phyloP scores from a whole-genome alignment of 2,113 vertebrate species.

The Pavo muticus region DNA sequence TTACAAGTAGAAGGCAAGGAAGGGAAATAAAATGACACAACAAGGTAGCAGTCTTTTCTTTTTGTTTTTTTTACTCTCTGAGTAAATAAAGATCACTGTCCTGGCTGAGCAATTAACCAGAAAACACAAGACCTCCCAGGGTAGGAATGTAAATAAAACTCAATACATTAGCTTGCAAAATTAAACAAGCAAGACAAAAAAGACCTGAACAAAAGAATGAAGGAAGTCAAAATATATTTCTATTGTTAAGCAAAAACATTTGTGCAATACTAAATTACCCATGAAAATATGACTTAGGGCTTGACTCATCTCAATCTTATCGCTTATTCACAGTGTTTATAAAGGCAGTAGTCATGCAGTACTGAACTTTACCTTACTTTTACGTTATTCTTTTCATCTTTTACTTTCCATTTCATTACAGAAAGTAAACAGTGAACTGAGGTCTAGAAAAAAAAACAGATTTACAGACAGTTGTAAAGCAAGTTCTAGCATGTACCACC shows the following conservation, averaged over 20 bases:
- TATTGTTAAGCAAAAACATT: slow-evolving; percentile 43
- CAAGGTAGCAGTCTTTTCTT: neutral
- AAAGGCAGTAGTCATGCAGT: neutral
- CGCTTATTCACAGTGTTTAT: neutral
- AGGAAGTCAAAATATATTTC: slow-evolving; percentile 26
- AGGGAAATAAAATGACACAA: neutral
- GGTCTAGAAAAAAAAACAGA: neutral
- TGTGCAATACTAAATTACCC: slow-evolving; percentile 53
- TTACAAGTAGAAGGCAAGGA: neutral
- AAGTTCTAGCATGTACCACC: neutral
- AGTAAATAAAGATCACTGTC: slow-evolving; percentile 2
- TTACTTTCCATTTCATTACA: neutral
- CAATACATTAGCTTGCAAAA: neutral
- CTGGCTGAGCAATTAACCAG: neutral
- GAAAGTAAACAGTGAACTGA: neutral
- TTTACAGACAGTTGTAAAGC: neutral
- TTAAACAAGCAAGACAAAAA: neutral
- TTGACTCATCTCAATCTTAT: slow-evolving; percentile 62
- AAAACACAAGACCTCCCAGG: neutral
- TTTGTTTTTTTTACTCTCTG: neutral
- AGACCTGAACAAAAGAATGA: neutral
- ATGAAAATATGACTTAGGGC: slow-evolving; percentile 24
- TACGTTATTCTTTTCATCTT: neutral
- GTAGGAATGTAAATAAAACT: slow-evolving; percentile 12
- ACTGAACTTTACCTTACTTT: slow-evolving; percentile 5